Evolutionary conservation across 2,888 invertebrate species (phyloP).

Genomic region (Melipona bicolor): DNA sequence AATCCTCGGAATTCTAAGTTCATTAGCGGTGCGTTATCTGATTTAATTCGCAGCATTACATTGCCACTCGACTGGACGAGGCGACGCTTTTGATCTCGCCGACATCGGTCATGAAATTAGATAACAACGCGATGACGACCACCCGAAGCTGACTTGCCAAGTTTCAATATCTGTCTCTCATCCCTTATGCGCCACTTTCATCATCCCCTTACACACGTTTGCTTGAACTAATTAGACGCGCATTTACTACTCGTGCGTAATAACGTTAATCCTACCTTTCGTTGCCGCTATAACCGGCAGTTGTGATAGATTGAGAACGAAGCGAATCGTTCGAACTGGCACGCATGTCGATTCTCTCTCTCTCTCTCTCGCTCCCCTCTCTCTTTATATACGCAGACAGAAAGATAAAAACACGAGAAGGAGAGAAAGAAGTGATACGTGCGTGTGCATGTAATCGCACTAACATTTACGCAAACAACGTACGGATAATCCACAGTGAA

Average conservation of each 20-base stretch:
- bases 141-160: constrained; percentile 24
- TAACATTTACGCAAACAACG: constrained; percentile 66
- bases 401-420: not conserved
- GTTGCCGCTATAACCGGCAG: constrained; percentile 62
- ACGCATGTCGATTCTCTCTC: constrained; percentile 41
- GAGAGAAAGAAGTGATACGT: not conserved
- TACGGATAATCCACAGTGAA: constrained; percentile 82
- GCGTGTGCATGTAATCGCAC: constrained; percentile 57
- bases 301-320: constrained; percentile 68
- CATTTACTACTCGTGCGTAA: constrained; percentile 73
- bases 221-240: constrained; percentile 75
- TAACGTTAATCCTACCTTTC: constrained; percentile 77
- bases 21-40: not conserved
- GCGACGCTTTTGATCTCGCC: not conserved
- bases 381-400: not conserved
- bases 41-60: not conserved
- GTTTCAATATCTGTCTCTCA: constrained; percentile 48
- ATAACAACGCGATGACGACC: constrained; percentile 52
- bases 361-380: not conserved
- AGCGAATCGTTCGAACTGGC: constrained; percentile 56
- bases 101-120: constrained; percentile 47
- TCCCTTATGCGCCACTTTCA: constrained; percentile 3
- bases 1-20: not conserved
- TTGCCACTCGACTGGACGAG: constrained; percentile 10
- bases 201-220: constrained; percentile 59